phyloP scores from a whole-genome alignment of 2,888 invertebrate species.

The Pogonocherus hispidulus region DNA sequence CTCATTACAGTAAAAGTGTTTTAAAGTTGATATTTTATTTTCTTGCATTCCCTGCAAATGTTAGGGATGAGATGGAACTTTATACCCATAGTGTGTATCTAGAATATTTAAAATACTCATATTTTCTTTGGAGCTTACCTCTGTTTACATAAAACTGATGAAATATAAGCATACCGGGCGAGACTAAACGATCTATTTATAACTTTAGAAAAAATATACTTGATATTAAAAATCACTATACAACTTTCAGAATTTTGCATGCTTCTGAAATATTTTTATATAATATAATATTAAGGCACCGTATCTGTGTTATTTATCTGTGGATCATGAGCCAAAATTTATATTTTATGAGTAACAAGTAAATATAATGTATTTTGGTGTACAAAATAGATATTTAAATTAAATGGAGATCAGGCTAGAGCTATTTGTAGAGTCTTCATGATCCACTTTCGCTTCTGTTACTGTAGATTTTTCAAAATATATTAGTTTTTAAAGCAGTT shows the following conservation, averaged over 20 bases:
- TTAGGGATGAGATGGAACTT: too few species aligned
- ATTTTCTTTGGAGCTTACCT: conserved; percentile 21
- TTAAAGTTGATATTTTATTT: too few species aligned
- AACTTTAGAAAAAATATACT: conserved; percentile 26
- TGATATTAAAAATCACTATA: conserved; percentile 25
- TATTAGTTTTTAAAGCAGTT: conserved; percentile 11
- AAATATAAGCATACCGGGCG: conserved; percentile 25
- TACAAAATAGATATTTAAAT: conserved; percentile 7
- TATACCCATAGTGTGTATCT: too few species aligned
- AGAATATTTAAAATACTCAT: not conserved
- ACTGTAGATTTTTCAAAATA: not conserved
- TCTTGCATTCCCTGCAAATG: too few species aligned
- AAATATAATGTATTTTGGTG: conserved; percentile 10
- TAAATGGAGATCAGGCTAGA: conserved; percentile 9
- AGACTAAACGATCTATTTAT: conserved; percentile 40
- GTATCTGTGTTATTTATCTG: not conserved
- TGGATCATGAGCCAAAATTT: not conserved
- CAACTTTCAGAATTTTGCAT: not conserved
- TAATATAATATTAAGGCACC: too few species aligned
- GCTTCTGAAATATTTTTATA: not conserved
- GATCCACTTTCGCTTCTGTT: not conserved
- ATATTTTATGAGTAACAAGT: not conserved
- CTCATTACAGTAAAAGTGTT: too few species aligned
- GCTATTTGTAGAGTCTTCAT: not conserved
- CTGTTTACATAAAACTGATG: conserved; percentile 26